Evolutionary conservation across 2,888 invertebrate genomes (phyloP).

Genomic region (Ectobius pallidus): DNA sequence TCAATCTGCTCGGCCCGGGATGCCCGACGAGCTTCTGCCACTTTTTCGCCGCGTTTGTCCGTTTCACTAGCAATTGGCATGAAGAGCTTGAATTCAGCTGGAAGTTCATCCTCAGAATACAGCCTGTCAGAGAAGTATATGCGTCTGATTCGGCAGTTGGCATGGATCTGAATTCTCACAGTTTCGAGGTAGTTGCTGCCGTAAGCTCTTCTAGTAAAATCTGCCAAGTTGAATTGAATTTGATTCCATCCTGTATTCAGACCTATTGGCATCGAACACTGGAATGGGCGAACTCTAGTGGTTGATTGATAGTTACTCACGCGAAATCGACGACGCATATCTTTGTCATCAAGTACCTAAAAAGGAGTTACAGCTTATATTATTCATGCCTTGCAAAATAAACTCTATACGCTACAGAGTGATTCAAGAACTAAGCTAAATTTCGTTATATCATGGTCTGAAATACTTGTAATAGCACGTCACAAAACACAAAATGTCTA

Average conservation of each 20-base stretch:
- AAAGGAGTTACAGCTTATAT: too few species aligned
- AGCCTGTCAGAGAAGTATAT: slow-evolving; percentile 85
- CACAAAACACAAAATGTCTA: too few species aligned
- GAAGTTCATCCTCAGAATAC: slow-evolving; percentile 69
- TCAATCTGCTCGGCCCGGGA: neutral
- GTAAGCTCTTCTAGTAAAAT: slow-evolving; percentile 92
- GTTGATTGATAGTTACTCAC: slow-evolving; percentile 96
- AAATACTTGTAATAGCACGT: too few species aligned
- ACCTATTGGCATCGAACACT: slow-evolving; percentile 96
- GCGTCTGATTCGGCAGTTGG: slow-evolving; percentile 90
- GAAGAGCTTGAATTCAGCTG: slow-evolving; percentile 69
- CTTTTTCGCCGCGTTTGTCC: neutral
- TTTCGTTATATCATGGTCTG: too few species aligned
- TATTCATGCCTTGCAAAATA: too few species aligned
- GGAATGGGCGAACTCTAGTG: slow-evolving; percentile 94
- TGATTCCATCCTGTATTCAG: slow-evolving; percentile 95
- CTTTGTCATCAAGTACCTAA: slow-evolving; percentile 93
- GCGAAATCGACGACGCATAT: slow-evolving; percentile 84
- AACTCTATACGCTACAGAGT: too few species aligned
- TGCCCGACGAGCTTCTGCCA: neutral
- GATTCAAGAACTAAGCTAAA: too few species aligned
- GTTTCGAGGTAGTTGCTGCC: slow-evolving; percentile 97
- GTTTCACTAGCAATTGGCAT: slow-evolving; percentile 54
- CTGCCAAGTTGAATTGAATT: slow-evolving; percentile 94
- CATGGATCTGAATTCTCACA: slow-evolving; percentile 89